phyloP scores from a whole-genome alignment of 2,888 invertebrate genomes.

The Noctua janthe region DNA sequence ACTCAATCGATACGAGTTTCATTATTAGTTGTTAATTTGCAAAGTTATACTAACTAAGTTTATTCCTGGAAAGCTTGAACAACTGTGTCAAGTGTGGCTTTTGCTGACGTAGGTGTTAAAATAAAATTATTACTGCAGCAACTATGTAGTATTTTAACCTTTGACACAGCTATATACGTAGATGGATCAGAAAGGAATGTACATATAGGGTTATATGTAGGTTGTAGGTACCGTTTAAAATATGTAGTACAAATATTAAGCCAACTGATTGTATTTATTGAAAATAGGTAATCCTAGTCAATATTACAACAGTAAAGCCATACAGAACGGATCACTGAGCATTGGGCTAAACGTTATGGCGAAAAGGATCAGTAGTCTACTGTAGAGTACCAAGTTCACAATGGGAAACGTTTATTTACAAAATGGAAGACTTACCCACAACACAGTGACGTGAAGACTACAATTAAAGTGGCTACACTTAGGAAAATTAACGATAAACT shows the following conservation, averaged over 20 bases:
- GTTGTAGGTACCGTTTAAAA: neutral
- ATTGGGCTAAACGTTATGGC: neutral
- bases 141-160: neutral
- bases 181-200: neutral
- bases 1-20: conserved; percentile 12
- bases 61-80: conserved; percentile 3
- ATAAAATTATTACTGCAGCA: neutral
- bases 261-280: neutral
- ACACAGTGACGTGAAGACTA: conserved; percentile 27
- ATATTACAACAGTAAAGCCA: no score
- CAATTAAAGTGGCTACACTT: conserved; percentile 58
- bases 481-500: conserved; percentile 61
- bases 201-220: neutral
- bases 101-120: neutral
- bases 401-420: conserved; percentile 8
- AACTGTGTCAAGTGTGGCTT: neutral
- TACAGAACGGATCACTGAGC: neutral
- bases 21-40: conserved; percentile 21
- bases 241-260: neutral
- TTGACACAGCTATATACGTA: neutral
- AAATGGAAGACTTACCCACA: conserved; percentile 34
- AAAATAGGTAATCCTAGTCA: neutral
- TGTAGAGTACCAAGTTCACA: neutral
- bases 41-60: neutral
- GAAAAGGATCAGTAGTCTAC: neutral